phyloP scores from a whole-genome alignment of 1,140 invertebrate species.

The Sitophilus oryzae region DNA sequence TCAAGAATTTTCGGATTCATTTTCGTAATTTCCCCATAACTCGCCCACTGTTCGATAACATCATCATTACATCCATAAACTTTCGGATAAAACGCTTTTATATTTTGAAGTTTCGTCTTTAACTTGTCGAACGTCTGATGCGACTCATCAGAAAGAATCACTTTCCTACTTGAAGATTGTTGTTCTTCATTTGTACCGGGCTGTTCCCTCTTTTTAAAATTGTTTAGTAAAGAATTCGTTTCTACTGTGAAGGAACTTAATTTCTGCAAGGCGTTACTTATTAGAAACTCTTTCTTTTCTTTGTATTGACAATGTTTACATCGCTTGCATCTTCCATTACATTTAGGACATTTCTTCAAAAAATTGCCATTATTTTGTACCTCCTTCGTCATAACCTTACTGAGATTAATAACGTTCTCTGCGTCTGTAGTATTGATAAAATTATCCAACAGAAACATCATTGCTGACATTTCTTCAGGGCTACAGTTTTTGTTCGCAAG shows the following conservation, averaged over 20 bases:
- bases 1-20: slow-evolving; percentile 12
- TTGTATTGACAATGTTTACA: slow-evolving; percentile 14
- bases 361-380: slow-evolving; percentile 10
- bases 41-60: slow-evolving; percentile 16
- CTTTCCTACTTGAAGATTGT: slow-evolving; percentile 5
- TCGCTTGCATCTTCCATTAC: slow-evolving; percentile 9
- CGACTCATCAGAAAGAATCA: slow-evolving; percentile 9
- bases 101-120: slow-evolving; percentile 13
- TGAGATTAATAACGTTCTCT: slow-evolving; percentile 7
- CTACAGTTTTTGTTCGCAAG: slow-evolving; percentile 5
- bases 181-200: neutral
- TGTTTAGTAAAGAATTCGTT: neutral
- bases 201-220: neutral
- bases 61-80: slow-evolving; percentile 9
- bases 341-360: slow-evolving; percentile 7
- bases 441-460: slow-evolving; percentile 15
- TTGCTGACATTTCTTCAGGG: slow-evolving; percentile 12
- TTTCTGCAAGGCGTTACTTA: slow-evolving; percentile 17
- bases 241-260: slow-evolving; percentile 1
- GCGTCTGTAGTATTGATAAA: slow-evolving; percentile 11
- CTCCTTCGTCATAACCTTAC: slow-evolving; percentile 9
- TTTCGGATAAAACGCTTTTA: slow-evolving; percentile 17
- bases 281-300: slow-evolving; percentile 14
- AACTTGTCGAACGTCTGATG: slow-evolving; percentile 10
- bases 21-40: slow-evolving; percentile 5